Conservation (phyloP, 2,113 vertebrate species). For the Saimiri boliviensis region DNA sequence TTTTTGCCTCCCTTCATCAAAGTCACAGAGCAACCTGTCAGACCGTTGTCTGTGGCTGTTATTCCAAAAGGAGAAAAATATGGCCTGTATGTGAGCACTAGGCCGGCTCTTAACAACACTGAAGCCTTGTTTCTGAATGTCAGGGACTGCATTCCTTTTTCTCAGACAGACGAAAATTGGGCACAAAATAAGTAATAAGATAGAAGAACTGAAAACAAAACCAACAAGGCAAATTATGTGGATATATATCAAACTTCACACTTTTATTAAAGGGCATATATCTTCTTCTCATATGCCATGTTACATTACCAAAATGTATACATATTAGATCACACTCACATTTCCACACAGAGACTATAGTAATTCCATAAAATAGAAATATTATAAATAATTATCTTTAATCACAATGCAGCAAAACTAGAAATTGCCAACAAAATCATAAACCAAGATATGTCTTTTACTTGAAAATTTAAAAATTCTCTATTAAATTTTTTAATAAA, state of each 20-base stretch:
- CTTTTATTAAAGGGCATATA: not conserved
- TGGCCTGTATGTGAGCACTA: not conserved
- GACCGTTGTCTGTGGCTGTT: not conserved
- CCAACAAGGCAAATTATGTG: not conserved
- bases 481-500: no score
- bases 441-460: no score
- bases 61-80: not conserved
- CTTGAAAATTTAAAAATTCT: no score
- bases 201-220: not conserved
- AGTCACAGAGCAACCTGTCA: not conserved
- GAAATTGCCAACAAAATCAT: no score
- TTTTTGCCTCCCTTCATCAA: not conserved
- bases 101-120: not conserved
- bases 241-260: not conserved
- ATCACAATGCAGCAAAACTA: no score
- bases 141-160: not conserved
- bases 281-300: not conserved
- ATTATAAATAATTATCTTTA: no score
- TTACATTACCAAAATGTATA: no score
- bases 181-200: not conserved
- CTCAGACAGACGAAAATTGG: not conserved
- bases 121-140: not conserved
- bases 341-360: no score
- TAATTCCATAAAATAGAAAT: no score
- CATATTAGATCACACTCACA: no score